Conservation (phyloP, 2,113 vertebrate species). For the Labeo catla region DNA sequence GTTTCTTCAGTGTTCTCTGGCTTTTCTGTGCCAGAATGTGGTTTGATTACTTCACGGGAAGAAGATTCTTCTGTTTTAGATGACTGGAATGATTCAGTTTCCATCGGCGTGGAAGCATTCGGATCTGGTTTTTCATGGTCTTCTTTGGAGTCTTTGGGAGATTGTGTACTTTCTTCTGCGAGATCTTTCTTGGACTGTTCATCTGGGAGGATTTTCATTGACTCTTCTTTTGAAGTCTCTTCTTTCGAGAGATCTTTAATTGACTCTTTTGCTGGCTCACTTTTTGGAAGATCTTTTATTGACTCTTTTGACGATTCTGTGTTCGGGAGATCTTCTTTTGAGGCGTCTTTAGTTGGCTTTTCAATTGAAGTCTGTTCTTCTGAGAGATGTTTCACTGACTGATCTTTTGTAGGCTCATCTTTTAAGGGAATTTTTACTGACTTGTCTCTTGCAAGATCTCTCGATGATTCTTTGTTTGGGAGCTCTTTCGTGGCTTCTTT, state of each 20-base stretch:
- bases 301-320: neutral
- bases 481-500: neutral
- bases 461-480: neutral
- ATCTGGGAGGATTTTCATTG: neutral
- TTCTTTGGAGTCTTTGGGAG: neutral
- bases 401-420: neutral
- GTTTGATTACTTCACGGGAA: constrained; percentile 5
- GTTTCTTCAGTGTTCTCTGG: constrained; percentile 12
- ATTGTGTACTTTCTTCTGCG: neutral
- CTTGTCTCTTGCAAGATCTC: neutral
- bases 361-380: neutral
- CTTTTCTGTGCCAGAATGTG: neutral
- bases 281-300: neutral
- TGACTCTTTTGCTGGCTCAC: neutral
- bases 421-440: neutral
- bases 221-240: neutral
- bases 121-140: neutral
- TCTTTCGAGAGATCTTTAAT: neutral
- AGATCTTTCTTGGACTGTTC: constrained; percentile 11
- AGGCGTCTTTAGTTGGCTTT: neutral
- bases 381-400: neutral
- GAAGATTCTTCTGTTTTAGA: constrained; percentile 1
- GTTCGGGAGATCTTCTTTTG: neutral
- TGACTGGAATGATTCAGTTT: neutral
- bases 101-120: neutral